phyloP scores from a whole-genome alignment of 2,797 vertebrate genomes.

The Aeoliscus strigatus region DNA sequence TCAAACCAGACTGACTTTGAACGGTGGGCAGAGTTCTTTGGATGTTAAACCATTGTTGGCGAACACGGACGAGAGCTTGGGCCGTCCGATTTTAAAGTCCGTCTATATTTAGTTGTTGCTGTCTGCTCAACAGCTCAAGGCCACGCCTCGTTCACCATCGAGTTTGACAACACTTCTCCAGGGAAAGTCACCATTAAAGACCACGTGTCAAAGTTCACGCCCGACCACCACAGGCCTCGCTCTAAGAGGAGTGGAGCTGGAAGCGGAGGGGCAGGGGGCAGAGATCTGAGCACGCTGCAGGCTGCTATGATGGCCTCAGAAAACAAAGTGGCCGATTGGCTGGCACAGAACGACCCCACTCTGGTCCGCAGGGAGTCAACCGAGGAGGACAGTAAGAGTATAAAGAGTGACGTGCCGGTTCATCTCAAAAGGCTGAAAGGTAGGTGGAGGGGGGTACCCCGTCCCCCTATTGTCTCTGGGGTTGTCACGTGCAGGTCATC shows the following conservation, averaged over 20 bases:
- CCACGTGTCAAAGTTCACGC: conserved; percentile 88
- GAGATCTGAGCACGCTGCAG: conserved; percentile 90
- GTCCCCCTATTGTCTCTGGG: not conserved
- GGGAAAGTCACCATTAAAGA: conserved; percentile 98
- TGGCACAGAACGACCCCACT: conserved; percentile 95
- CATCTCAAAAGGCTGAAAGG: conserved; percentile 97
- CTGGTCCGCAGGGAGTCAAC: conserved; percentile 87
- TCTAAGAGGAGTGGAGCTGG: conserved; percentile 82
- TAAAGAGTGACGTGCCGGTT: conserved; percentile 95
- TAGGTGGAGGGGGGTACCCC: conserved; percentile 61
- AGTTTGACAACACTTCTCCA: conserved; percentile 93
- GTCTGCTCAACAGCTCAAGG: conserved; percentile 75
- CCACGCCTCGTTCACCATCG: conserved; percentile 97
- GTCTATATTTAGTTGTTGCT: conserved; percentile 15
- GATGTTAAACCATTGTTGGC: too few relatives aligned
- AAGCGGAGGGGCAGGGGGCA: conserved; percentile 65
- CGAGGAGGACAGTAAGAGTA: conserved; percentile 96
- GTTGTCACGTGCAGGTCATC: too few relatives aligned
- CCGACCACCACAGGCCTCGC: conserved; percentile 83
- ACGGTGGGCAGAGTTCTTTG: too few relatives aligned
- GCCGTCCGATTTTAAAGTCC: too few relatives aligned
- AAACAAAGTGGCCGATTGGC: conserved; percentile 97
- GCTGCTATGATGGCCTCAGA: conserved; percentile 96
- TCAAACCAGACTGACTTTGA: too few relatives aligned
- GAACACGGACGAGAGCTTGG: not conserved